phyloP scores from a whole-genome alignment of 2,888 invertebrate species.

The Amphipoea oculea region DNA sequence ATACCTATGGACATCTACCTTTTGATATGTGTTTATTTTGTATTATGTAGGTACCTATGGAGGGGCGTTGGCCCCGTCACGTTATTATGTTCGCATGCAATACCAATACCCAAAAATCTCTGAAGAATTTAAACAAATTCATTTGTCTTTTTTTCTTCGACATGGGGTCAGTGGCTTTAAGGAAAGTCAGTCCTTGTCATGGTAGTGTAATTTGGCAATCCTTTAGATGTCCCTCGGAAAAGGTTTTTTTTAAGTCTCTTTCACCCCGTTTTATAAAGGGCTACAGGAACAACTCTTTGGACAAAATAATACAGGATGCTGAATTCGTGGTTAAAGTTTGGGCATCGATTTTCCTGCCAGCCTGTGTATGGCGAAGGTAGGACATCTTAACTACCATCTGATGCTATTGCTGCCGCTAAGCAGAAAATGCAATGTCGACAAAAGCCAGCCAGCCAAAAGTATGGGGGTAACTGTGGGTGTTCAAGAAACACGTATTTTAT shows the following conservation, averaged over 20 bases:
- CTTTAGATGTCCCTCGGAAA: neutral
- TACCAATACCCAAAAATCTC: constrained; percentile 14
- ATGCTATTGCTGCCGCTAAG: neutral
- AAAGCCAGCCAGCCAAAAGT: neutral
- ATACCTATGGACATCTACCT: neutral
- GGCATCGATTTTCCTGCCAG: too few species aligned
- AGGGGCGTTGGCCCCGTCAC: constrained; percentile 14
- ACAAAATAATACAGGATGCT: too few species aligned
- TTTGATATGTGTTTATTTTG: neutral
- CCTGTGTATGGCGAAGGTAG: neutral
- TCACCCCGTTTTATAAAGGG: too few species aligned
- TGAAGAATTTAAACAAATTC: neutral
- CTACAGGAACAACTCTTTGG: neutral
- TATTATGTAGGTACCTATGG: neutral
- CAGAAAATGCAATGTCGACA: neutral
- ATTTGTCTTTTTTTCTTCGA: neutral
- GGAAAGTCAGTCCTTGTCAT: neutral
- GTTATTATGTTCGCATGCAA: neutral
- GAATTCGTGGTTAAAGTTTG: too few species aligned
- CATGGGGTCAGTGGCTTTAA: too few species aligned
- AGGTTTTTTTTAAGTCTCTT: neutral
- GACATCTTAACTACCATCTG: neutral
- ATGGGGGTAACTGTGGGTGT: neutral
- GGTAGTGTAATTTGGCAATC: neutral
- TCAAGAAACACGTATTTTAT: neutral